These are phyloP conservation scores for Glossosoma conforme DNA, from an alignment of 1,140 invertebrate species.

Conservation along the genomic window DNA sequence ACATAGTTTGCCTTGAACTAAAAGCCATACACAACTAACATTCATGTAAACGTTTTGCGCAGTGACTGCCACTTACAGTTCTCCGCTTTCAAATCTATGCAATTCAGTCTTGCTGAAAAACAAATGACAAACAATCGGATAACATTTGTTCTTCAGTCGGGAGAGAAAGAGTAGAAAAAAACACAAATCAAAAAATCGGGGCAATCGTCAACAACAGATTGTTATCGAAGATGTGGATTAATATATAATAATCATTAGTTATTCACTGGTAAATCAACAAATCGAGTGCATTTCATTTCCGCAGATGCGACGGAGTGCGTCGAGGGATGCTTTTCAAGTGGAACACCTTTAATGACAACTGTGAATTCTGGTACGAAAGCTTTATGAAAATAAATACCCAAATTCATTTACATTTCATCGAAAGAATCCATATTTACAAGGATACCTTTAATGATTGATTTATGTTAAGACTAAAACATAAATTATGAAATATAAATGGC, in stretches of 20 bases:
- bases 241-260: too few species aligned
- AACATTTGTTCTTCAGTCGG: constrained; percentile 31
- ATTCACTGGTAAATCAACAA: neutral
- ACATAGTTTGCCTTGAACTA: constrained; percentile 18
- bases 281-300: constrained; percentile 14
- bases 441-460: too few species aligned
- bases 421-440: too few species aligned
- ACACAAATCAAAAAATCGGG: neutral
- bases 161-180: neutral
- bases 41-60: constrained; percentile 29
- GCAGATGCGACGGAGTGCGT: constrained; percentile 21
- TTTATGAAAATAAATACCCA: too few species aligned
- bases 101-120: constrained; percentile 54
- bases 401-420: too few species aligned
- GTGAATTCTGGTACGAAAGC: too few species aligned
- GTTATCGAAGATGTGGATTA: too few species aligned
- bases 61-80: constrained; percentile 49
- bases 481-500: too few species aligned
- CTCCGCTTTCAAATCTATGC: constrained; percentile 55
- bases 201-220: neutral
- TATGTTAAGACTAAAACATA: too few species aligned
- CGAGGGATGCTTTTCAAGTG: too few species aligned
- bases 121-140: constrained; percentile 36
- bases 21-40: constrained; percentile 32
- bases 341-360: too few species aligned